These are phyloP conservation scores for Zaprionus ghesquierei DNA, from an alignment of 1,140 invertebrate genomes.

Conservation along the genomic window DNA sequence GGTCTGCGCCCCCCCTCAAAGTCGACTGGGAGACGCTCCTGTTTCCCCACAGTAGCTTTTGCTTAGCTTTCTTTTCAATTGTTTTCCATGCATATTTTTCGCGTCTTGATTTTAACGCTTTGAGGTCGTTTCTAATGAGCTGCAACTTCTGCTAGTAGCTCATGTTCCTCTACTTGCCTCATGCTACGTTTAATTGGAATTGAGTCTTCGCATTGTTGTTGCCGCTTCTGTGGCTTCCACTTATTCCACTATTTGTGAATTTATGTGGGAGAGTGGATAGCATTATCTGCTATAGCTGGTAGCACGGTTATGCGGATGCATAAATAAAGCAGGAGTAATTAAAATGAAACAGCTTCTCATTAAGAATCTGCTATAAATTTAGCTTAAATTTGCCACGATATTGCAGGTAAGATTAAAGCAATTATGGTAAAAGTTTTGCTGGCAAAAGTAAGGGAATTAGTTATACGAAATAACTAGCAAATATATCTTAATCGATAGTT, in stretches of 20 bases:
- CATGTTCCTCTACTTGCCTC: constrained; percentile 13
- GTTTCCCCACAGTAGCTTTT: not conserved
- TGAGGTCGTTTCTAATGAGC: constrained; percentile 70
- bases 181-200: constrained; percentile 63
- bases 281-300: not conserved
- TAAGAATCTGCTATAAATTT: not conserved
- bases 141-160: constrained; percentile 20
- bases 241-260: constrained; percentile 13
- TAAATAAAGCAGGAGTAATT: not conserved
- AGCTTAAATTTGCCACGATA: constrained; percentile 38
- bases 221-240: constrained; percentile 35
- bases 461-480: too few relatives aligned
- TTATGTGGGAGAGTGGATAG: constrained; percentile 54
- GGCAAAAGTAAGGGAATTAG: not conserved
- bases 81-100: constrained; percentile 38
- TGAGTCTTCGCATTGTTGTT: constrained; percentile 32
- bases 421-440: not conserved
- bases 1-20: not conserved
- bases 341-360: not conserved
- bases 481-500: too few relatives aligned
- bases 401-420: not conserved
- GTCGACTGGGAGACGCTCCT: constrained; percentile 20
- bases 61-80: constrained; percentile 50
- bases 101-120: constrained; percentile 24
- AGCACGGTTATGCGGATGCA: not conserved